Conservation (phyloP, 2,113 vertebrate species). For the Sylvia atricapilla region DNA sequence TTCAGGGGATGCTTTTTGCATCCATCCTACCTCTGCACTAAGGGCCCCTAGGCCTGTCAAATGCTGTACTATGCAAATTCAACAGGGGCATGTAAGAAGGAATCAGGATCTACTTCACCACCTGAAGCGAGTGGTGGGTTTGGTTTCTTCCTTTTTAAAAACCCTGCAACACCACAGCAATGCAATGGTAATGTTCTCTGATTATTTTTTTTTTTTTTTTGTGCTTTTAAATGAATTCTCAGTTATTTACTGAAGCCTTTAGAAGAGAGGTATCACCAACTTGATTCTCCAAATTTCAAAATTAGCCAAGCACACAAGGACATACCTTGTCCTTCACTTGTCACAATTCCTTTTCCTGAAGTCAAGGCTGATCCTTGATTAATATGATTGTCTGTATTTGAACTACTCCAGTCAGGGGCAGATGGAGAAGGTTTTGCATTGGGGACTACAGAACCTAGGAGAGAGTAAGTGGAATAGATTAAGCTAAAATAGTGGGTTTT, state of each 20-base stretch:
- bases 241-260: neutral
- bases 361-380: slow-evolving; percentile 72
- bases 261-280: neutral
- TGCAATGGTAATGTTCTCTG: neutral
- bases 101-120: neutral
- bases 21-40: neutral
- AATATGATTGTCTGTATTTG: slow-evolving; percentile 68
- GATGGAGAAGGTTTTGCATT: slow-evolving; percentile 54
- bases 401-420: slow-evolving; percentile 77
- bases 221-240: neutral
- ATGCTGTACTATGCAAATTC: neutral
- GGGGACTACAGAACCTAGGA: slow-evolving; percentile 28
- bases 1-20: neutral
- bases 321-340: slow-evolving; percentile 78
- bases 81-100: neutral
- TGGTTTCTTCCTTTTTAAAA: neutral
- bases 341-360: slow-evolving; percentile 63
- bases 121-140: fast-evolving
- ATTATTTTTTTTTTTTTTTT: too few relatives aligned
- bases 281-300: neutral
- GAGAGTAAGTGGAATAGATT: neutral
- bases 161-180: neutral
- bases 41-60: neutral
- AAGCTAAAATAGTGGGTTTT: neutral
- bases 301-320: neutral